Evolutionary conservation across 2,113 vertebrate genomes (phyloP).

Genomic region (Morone saxatilis): DNA sequence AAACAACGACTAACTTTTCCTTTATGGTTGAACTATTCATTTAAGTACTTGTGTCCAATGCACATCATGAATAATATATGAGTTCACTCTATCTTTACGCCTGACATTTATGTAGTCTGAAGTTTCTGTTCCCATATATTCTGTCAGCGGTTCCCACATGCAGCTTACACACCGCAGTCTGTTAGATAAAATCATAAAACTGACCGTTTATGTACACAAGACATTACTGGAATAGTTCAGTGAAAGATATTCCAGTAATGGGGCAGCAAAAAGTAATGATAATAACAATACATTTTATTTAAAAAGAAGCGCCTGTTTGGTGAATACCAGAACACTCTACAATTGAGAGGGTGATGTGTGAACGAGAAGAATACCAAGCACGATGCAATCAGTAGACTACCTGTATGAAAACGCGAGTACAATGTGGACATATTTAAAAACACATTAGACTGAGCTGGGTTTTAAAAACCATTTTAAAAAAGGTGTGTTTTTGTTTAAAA

Average conservation of each 20-base stretch:
- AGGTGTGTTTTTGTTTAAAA: too few species aligned
- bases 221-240: background rate
- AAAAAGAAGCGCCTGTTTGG: too few species aligned
- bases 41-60: background rate
- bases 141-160: too few species aligned
- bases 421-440: too few species aligned
- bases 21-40: constrained; percentile 2
- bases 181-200: background rate
- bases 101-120: constrained; percentile 4
- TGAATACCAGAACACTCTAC: too few species aligned
- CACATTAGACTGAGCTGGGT: too few species aligned
- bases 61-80: background rate
- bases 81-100: constrained; percentile 8
- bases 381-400: too few species aligned
- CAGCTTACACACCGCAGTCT: background rate
- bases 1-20: constrained; percentile 1
- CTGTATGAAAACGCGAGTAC: too few species aligned
- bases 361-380: too few species aligned
- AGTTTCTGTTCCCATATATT: background rate
- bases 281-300: too few species aligned
- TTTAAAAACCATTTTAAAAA: too few species aligned
- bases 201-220: background rate
- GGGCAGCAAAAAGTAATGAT: background rate
- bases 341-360: too few species aligned
- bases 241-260: background rate